phyloP scores from a whole-genome alignment of 2,113 vertebrate species.

The Campylorhamphus procurvoides region DNA sequence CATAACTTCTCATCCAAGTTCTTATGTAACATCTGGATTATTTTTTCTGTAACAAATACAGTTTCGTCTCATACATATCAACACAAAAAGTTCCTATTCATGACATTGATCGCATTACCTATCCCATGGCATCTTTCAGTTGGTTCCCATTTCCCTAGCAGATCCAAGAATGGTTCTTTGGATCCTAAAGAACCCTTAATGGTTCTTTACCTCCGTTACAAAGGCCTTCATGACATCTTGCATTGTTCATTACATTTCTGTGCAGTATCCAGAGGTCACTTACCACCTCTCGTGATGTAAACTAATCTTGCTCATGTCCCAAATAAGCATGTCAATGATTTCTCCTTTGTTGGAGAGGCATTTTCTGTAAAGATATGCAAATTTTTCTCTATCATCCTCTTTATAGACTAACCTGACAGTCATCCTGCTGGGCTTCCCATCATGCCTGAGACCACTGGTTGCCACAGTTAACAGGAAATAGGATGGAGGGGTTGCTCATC shows the following conservation, averaged over 20 bases:
- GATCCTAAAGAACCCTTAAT: no score
- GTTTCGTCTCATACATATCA: not conserved
- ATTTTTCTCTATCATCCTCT: not conserved
- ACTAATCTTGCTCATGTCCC: not conserved
- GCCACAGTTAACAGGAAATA: not conserved
- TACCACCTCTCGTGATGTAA: not conserved
- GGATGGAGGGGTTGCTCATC: not conserved
- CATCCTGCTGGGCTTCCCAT: not conserved
- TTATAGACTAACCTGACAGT: not conserved
- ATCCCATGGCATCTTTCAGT: not conserved
- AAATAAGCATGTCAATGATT: not conserved
- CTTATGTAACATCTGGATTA: not conserved
- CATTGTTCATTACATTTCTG: not conserved
- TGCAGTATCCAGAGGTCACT: not conserved
- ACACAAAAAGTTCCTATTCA: not conserved
- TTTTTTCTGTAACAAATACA: not conserved
- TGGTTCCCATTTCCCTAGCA: not conserved
- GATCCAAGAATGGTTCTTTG: no score
- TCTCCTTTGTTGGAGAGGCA: not conserved
- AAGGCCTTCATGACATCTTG: not conserved
- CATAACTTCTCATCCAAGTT: not conserved
- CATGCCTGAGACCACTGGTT: not conserved
- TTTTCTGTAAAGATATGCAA: not conserved
- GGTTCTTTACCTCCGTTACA: not conserved
- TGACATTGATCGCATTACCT: not conserved